A percentile compares a stretch with the other conserved stretches of the same genome.
Conservation (phyloP, 2,797 vertebrate genomes). For the Paguma larvata region DNA sequence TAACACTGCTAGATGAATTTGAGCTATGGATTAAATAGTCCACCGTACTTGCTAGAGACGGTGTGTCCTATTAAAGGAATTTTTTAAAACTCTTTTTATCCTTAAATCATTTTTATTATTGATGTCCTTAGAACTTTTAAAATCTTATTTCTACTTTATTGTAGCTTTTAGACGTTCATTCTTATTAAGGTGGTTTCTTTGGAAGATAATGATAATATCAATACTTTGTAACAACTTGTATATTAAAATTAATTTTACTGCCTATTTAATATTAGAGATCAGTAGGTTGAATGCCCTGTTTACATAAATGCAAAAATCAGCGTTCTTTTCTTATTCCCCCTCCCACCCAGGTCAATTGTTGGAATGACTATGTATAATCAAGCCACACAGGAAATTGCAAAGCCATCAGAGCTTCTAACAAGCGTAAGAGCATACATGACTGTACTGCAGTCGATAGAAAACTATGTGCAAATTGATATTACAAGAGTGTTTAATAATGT, state of each 20-base stretch:
- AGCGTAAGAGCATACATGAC: conserved; percentile 99
- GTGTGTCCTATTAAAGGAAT: neutral
- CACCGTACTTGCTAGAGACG: neutral
- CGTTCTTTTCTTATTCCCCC: neutral
- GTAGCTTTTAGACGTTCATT: conserved; percentile 48
- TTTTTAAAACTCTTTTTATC: conserved; percentile 37
- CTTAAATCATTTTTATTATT: conserved; percentile 59
- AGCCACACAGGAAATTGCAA: conserved; percentile 99
- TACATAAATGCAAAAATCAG: conserved; percentile 28
- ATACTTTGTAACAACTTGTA: neutral
- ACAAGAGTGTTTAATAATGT: conserved; percentile 99
- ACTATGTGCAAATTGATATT: conserved; percentile 99
- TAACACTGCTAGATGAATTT: conserved; percentile 31
- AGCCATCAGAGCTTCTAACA: conserved; percentile 98
- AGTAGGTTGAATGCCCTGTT: conserved; percentile 7
- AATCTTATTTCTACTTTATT: conserved; percentile 30
- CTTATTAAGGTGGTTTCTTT: neutral
- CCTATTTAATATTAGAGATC: conserved; percentile 37
- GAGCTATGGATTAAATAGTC: neutral
- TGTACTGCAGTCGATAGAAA: conserved; percentile 99
- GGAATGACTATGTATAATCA: conserved; percentile 99
- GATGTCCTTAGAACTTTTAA: conserved; percentile 23
- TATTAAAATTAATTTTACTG: conserved; percentile 55
- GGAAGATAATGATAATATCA: conserved; percentile 42
- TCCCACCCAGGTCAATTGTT: conserved; percentile 92